Percentiles rank a stretch among this genome's conserved stretches.
phyloP scores from a whole-genome alignment of 2,113 vertebrate species.

The Sturnus vulgaris region DNA sequence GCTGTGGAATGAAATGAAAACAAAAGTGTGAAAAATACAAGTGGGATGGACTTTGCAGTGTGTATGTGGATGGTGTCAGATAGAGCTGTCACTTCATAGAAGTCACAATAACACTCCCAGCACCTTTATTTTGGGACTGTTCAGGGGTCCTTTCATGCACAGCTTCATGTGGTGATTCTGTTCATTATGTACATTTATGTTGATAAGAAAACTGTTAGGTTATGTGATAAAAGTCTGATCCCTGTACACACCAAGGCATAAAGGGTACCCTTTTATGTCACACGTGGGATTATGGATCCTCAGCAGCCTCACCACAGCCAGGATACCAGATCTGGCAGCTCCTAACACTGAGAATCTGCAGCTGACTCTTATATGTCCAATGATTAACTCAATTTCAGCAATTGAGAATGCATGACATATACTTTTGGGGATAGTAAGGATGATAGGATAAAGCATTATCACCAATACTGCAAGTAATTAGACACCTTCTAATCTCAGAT shows the following conservation, averaged over 20 bases:
- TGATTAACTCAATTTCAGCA: background rate
- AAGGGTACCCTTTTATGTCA: too few relatives aligned
- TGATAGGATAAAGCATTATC: background rate
- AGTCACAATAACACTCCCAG: background rate
- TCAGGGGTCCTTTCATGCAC: background rate
- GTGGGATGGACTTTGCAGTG: background rate
- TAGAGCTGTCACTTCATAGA: background rate
- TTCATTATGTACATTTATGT: background rate
- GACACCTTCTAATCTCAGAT: background rate
- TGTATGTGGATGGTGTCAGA: background rate
- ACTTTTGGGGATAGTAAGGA: background rate
- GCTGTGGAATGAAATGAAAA: background rate
- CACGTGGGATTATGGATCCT: background rate
- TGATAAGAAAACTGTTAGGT: background rate
- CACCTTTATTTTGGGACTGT: background rate
- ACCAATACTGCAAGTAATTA: background rate
- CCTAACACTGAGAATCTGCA: background rate
- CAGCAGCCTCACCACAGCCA: background rate
- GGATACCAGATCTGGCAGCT: background rate
- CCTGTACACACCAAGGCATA: background rate
- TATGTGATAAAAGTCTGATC: background rate
- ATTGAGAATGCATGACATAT: accelerated
- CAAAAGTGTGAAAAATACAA: background rate
- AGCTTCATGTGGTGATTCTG: background rate
- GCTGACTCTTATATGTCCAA: background rate